A percentile compares a stretch with the other conserved stretches of the same genome.
phyloP scores from a whole-genome alignment of 2,797 vertebrate species.

The Huso huso region DNA sequence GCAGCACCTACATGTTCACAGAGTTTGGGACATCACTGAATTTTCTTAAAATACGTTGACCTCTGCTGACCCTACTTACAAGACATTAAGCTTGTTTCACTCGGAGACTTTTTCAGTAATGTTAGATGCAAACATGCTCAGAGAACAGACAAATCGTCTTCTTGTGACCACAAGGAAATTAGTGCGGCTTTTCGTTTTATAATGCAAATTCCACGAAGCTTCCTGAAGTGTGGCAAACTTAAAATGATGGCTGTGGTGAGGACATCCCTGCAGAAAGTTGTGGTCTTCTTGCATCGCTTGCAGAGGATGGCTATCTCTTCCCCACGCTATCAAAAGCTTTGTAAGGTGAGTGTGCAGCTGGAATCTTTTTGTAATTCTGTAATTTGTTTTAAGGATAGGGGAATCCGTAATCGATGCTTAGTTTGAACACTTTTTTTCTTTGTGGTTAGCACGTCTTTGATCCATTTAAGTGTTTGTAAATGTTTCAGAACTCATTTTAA shows the following conservation, averaged over 20 bases:
- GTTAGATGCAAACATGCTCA: slow-evolving; percentile 82
- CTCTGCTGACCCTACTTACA: slow-evolving; percentile 22
- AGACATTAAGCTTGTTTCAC: background rate
- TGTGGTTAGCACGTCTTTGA: too few species aligned
- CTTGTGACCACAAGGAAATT: slow-evolving; percentile 63
- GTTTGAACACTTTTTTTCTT: too few species aligned
- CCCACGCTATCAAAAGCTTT: slow-evolving; percentile 97
- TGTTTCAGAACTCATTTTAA: too few species aligned
- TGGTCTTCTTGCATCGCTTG: slow-evolving; percentile 95
- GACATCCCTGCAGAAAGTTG: slow-evolving; percentile 99
- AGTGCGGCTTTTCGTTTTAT: slow-evolving; percentile 61
- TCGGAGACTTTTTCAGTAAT: slow-evolving; percentile 40
- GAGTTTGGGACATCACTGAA: background rate
- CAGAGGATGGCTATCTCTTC: slow-evolving; percentile 99
- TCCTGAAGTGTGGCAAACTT: slow-evolving; percentile 89
- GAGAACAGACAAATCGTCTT: slow-evolving; percentile 65
- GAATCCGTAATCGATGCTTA: too few species aligned
- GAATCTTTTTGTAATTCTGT: background rate
- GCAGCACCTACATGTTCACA: slow-evolving; percentile 9
- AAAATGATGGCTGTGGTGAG: slow-evolving; percentile 99
- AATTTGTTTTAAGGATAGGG: too few species aligned
- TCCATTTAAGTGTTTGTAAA: too few species aligned
- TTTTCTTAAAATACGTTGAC: slow-evolving; percentile 16
- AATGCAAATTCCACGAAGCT: slow-evolving; percentile 78
- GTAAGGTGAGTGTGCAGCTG: slow-evolving; percentile 78